Percentiles rank a stretch among this genome's conserved stretches.
Evolutionary conservation across 2,888 invertebrate species (phyloP).

Genomic region (Cheilosia scutellata): DNA sequence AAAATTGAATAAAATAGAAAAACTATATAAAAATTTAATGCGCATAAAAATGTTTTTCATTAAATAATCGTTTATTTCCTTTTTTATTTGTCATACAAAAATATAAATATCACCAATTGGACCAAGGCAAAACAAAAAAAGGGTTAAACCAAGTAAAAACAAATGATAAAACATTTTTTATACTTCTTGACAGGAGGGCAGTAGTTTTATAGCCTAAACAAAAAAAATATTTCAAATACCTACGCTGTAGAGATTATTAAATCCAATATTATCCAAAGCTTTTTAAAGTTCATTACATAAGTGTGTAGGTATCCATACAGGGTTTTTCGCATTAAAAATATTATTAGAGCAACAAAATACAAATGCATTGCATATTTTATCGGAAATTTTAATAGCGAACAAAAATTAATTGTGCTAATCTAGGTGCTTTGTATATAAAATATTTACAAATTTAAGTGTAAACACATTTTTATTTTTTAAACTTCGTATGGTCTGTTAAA

Average conservation of each 20-base stretch:
- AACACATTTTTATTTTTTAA: background rate
- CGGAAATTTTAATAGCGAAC: background rate
- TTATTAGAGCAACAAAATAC: background rate
- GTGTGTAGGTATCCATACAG: constrained; percentile 27
- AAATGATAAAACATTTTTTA: constrained; percentile 21
- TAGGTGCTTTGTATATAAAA: constrained; percentile 44
- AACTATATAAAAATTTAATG: background rate
- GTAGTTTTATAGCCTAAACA: background rate
- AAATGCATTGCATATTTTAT: no score
- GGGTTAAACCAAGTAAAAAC: constrained; percentile 21
- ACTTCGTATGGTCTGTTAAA: background rate
- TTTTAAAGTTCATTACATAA: constrained; percentile 5
- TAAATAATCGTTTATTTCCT: background rate
- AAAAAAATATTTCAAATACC: background rate
- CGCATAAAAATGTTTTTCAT: constrained; percentile 4
- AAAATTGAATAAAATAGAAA: constrained; percentile 1
- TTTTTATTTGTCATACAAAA: constrained; percentile 8
- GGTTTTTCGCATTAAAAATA: constrained; percentile 33
- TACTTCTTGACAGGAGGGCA: constrained; percentile 3
- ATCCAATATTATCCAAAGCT: constrained; percentile 21
- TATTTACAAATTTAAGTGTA: background rate
- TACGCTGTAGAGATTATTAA: background rate
- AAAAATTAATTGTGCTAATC: constrained; percentile 24
- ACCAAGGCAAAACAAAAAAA: constrained; percentile 20
- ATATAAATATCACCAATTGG: constrained; percentile 28